These are phyloP conservation scores for Ganaspis sp. DNA, from an alignment of 1,140 invertebrate genomes.

Conservation along the genomic window DNA sequence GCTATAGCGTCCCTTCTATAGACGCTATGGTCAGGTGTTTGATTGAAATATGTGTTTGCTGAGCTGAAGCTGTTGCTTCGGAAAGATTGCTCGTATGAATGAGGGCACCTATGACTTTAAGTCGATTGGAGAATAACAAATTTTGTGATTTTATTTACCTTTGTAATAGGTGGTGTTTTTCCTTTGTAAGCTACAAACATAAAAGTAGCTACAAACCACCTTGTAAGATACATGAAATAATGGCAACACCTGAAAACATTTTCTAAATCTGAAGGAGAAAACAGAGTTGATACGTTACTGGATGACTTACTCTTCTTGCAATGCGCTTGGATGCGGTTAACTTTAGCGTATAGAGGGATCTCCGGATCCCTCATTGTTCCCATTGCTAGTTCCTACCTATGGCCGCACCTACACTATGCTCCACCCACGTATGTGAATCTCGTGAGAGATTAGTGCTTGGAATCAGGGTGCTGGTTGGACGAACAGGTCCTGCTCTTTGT, in stretches of 20 bases:
- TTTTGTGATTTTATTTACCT: too few relatives aligned
- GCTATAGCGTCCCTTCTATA: too few relatives aligned
- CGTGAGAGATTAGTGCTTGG: conserved; percentile 58
- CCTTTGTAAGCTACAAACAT: too few relatives aligned
- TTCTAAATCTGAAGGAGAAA: background rate
- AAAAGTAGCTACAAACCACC: too few relatives aligned
- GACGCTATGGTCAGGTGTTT: too few relatives aligned
- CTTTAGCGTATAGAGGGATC: conserved; percentile 54
- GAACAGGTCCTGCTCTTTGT: conserved; percentile 35
- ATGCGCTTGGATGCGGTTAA: conserved; percentile 52
- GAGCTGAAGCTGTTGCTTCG: too few relatives aligned
- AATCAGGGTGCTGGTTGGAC: conserved; percentile 54
- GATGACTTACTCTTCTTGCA: conserved; percentile 55
- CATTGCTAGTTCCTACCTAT: conserved; percentile 62
- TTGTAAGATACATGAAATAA: too few relatives aligned
- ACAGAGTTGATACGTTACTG: conserved; percentile 42
- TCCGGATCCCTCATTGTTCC: conserved; percentile 57
- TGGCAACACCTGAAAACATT: background rate
- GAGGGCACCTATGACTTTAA: too few relatives aligned
- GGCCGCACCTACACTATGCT: conserved; percentile 56
- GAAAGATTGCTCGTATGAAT: too few relatives aligned
- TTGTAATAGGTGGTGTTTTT: too few relatives aligned
- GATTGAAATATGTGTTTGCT: too few relatives aligned
- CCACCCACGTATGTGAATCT: conserved; percentile 49
- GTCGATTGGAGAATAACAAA: too few relatives aligned